Percentiles rank a stretch among this genome's conserved stretches.
Conservation (phyloP, 2,113 vertebrate genomes). For the Orcinus orca region DNA sequence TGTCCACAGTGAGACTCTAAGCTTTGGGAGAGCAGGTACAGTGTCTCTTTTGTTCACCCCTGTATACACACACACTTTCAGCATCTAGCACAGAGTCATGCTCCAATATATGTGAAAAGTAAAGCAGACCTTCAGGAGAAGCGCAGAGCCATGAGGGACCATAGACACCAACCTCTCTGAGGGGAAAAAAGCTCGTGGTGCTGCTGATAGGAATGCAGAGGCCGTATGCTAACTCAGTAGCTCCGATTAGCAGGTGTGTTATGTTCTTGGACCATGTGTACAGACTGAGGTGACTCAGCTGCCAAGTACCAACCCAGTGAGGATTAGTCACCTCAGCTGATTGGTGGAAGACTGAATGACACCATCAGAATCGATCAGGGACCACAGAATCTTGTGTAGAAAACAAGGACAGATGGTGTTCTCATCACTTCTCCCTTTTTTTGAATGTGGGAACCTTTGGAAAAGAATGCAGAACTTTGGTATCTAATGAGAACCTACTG, state of each 20-base stretch:
- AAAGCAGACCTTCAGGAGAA: neutral
- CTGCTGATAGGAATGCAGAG: neutral
- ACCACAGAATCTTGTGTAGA: neutral
- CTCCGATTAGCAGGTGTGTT: neutral
- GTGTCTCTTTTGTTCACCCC: neutral
- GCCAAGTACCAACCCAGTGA: neutral
- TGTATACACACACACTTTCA: neutral
- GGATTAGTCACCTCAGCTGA: neutral
- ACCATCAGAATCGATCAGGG: neutral
- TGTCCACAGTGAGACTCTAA: neutral
- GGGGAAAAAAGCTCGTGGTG: too few species aligned
- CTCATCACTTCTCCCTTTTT: conserved; percentile 2
- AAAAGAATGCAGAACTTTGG: neutral
- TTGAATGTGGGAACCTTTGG: neutral
- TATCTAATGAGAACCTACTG: too few species aligned
- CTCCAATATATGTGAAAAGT: neutral
- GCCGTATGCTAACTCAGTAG: neutral
- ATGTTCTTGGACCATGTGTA: neutral
- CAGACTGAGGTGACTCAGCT: neutral
- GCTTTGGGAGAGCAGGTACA: neutral
- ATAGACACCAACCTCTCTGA: neutral
- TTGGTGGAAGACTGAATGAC: neutral
- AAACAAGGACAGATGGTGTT: neutral
- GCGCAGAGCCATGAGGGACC: neutral
- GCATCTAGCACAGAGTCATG: neutral